phyloP scores from a whole-genome alignment of 2,113 vertebrate genomes.

The Mobula birostris region DNA sequence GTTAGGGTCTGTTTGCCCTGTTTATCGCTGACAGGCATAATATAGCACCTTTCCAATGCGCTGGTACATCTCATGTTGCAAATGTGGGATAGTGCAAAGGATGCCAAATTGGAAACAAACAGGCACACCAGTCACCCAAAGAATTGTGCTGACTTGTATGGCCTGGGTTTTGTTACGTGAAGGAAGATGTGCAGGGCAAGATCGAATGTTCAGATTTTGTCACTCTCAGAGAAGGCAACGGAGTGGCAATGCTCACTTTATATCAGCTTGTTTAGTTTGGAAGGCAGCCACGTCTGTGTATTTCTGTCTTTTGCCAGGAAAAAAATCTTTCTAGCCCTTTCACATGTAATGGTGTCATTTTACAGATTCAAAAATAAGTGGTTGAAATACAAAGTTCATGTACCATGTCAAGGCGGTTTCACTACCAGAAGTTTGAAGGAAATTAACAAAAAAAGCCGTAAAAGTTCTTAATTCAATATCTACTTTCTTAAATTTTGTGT shows the following conservation, averaged over 20 bases:
- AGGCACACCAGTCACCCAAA: no score
- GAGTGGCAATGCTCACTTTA: background rate
- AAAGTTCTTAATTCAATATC: background rate
- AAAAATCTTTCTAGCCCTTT: background rate
- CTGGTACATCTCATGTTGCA: no score
- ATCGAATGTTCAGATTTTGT: background rate
- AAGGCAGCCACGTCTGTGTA: background rate
- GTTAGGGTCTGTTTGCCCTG: no score
- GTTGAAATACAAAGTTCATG: background rate
- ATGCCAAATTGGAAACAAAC: no score
- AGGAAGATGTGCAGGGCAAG: background rate
- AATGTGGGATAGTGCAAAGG: no score
- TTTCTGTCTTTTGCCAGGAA: background rate
- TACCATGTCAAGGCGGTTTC: background rate
- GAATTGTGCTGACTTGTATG: no score
- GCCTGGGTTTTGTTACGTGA: background rate
- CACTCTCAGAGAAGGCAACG: background rate
- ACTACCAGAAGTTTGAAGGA: background rate
- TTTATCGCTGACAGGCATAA: no score
- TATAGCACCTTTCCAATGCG: no score
- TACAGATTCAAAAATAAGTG: background rate
- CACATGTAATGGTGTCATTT: background rate
- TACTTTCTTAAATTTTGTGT: background rate
- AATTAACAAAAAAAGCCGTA: background rate
- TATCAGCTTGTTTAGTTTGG: background rate